Percentiles rank a stretch among this genome's conserved stretches.
These are phyloP conservation scores for Chelonus insularis DNA, from an alignment of 1,140 invertebrate species.

Conservation along the genomic window DNA sequence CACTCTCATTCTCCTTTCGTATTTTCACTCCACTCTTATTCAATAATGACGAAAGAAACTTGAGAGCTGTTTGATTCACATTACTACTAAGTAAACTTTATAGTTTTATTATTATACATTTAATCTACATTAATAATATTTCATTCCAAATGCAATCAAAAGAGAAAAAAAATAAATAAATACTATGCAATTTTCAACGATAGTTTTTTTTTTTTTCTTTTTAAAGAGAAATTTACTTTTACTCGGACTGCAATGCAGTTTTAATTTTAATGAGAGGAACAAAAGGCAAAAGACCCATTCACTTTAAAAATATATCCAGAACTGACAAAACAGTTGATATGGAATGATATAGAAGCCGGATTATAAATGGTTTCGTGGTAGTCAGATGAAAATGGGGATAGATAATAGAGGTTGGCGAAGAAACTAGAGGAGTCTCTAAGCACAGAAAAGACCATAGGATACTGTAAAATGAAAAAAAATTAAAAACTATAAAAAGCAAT, in stretches of 20 bases:
- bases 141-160: too few species aligned
- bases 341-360: constrained; percentile 49
- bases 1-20: constrained; percentile 30
- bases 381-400: constrained; percentile 34
- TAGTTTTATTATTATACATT: too few species aligned
- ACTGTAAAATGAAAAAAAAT: constrained; percentile 5
- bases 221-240: constrained; percentile 13
- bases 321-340: constrained; percentile 61
- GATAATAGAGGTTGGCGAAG: constrained; percentile 30
- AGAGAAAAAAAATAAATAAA: not conserved
- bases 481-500: constrained; percentile 10
- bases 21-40: constrained; percentile 33
- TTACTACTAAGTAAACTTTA: too few species aligned
- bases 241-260: constrained; percentile 30
- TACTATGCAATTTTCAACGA: not conserved
- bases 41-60: constrained; percentile 28
- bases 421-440: constrained; percentile 26
- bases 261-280: constrained; percentile 48
- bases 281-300: constrained; percentile 55
- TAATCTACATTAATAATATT: too few species aligned
- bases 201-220: not conserved
- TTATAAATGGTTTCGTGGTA: constrained; percentile 50
- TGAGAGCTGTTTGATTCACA: constrained; percentile 42
- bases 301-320: constrained; percentile 42
- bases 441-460: not conserved